These are phyloP conservation scores for Eledone cirrhosa DNA, from an alignment of 2,888 invertebrate genomes.

Conservation along the genomic window DNA sequence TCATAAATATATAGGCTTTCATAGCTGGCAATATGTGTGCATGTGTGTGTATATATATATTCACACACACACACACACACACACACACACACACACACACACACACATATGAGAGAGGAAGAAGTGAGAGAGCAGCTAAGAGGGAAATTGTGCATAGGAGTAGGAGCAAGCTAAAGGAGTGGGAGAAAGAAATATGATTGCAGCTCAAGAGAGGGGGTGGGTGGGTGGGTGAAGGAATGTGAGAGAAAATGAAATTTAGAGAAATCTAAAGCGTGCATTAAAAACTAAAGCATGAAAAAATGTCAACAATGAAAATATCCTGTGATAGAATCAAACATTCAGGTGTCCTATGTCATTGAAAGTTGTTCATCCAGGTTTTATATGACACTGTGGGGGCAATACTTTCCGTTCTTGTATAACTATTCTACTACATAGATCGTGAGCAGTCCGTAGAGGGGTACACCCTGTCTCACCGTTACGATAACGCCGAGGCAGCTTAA, in stretches of 20 bases:
- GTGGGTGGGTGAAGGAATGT: neutral
- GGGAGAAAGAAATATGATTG: no score
- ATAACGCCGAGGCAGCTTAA: slow-evolving; percentile 25
- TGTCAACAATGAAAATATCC: neutral
- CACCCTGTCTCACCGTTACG: slow-evolving; percentile 30
- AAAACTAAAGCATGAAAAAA: neutral
- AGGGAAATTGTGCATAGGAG: neutral
- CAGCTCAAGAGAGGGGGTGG: no score
- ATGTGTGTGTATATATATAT: no score
- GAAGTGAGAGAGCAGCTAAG: neutral
- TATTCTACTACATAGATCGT: slow-evolving; percentile 20
- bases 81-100: no score
- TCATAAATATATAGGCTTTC: no score
- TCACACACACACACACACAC: no score
- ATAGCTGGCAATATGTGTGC: no score
- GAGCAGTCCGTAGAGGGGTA: slow-evolving; percentile 5
- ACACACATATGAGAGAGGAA: no score
- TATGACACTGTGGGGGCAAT: slow-evolving; percentile 18
- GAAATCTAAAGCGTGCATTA: neutral
- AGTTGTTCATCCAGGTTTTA: slow-evolving; percentile 18
- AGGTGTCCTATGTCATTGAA: neutral
- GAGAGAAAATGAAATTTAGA: no score
- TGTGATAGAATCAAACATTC: no score
- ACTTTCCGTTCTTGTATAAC: neutral
- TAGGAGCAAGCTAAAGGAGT: neutral